A percentile compares a stretch with the other conserved stretches of the same genome.
Conservation (phyloP, 1,140 invertebrate species). For the Oncopodura yosiiana region DNA sequence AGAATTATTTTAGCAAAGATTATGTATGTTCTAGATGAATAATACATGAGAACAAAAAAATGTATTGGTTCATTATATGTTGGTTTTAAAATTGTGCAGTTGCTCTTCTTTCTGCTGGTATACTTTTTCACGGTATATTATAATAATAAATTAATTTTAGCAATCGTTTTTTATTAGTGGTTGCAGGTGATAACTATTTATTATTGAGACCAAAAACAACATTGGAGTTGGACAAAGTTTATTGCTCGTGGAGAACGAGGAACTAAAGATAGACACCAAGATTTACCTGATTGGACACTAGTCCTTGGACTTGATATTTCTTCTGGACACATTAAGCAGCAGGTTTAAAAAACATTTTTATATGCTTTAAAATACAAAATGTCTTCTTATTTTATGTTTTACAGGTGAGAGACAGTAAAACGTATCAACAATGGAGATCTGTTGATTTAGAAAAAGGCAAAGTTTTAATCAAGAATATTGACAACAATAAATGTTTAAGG, state of each 20-base stretch:
- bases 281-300: conserved; percentile 18
- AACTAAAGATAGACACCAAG: conserved; percentile 14
- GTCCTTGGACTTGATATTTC: conserved; percentile 11
- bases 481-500: conserved; percentile 3
- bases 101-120: no score
- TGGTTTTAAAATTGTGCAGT: no score
- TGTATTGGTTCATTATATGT: no score
- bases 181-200: conserved; percentile 16
- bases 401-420: conserved; percentile 2
- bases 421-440: conserved; percentile 10
- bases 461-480: conserved; percentile 12
- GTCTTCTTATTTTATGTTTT: neutral
- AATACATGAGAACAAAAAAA: no score
- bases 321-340: neutral
- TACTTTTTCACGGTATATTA: no score
- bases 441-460: neutral
- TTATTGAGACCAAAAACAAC: conserved; percentile 14
- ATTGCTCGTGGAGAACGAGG: neutral
- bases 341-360: neutral
- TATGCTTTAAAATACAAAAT: neutral
- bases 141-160: neutral
- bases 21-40: neutral
- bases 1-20: no score
- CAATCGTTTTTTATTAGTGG: conserved; percentile 1
- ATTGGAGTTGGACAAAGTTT: conserved; percentile 20